Conservation (phyloP, 2,888 invertebrate genomes). For the Drosophila paramelanica region DNA sequence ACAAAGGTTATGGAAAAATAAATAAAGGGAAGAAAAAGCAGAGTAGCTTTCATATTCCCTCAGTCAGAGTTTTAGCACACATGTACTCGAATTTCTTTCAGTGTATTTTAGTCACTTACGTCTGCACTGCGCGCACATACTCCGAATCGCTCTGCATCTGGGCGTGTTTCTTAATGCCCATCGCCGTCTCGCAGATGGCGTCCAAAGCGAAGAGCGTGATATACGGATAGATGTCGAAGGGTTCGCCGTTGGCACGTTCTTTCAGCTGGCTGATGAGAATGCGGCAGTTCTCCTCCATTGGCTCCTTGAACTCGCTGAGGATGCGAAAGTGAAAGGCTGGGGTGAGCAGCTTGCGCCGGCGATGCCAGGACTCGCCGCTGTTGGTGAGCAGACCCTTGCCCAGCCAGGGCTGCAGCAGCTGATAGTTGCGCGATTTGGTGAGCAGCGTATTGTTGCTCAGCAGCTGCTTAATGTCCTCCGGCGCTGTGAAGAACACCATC, state of each 20-base stretch:
- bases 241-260: conserved; percentile 85
- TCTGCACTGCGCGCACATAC: conserved; percentile 90
- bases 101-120: conserved; percentile 85
- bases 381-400: conserved; percentile 83
- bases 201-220: conserved; percentile 85
- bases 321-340: conserved; percentile 93
- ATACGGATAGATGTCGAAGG: conserved; percentile 87
- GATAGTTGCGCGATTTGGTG: conserved; percentile 79
- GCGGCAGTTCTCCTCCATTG: conserved; percentile 89
- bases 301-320: conserved; percentile 89
- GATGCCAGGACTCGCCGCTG: conserved; percentile 87
- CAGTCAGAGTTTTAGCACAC: too few relatives aligned
- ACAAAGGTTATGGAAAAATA: too few relatives aligned
- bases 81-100: neutral
- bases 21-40: too few relatives aligned
- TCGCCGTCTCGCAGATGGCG: conserved; percentile 88
- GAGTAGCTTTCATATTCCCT: too few relatives aligned
- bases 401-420: conserved; percentile 78
- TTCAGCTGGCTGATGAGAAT: conserved; percentile 85
- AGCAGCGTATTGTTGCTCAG: conserved; percentile 77
- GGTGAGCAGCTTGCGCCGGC: conserved; percentile 90
- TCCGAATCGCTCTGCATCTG: conserved; percentile 89
- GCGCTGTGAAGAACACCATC: conserved; percentile 79
- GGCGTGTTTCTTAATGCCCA: conserved; percentile 91
- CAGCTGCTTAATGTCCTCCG: conserved; percentile 80